Evolutionary conservation across 2,797 vertebrate genomes (phyloP), one percentile per base, ranked within the genome.

Genomic region (Notolepis coatsorum): DNA sequence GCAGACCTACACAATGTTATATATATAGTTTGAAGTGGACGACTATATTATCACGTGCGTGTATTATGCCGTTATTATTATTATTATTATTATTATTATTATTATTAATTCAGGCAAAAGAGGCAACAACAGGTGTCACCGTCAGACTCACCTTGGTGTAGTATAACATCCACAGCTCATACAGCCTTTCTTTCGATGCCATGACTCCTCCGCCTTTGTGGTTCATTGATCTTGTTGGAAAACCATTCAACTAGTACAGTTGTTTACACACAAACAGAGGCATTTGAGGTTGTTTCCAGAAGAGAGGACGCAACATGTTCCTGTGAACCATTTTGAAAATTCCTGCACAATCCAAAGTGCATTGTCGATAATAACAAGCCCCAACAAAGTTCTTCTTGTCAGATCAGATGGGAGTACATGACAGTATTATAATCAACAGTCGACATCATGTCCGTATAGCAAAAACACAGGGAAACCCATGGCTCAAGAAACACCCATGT

Each of bases 101-200:
- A n/a, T n/a, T n/a, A 25, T 13, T 5, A 15, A 12, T 25, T 53
- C 13, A 37, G 38, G 33, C 33, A 24, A 28, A 18, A 5, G 2
- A 23, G 24, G 64, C 71, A 57, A 82, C 89, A 91, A 91, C 93
- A 93, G 91, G 92, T 93, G 92, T 89, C 86, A 66, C 41, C 73
- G 80, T 68, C 87, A 68, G 84, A 68, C 94, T 95, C 89, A 98
- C 96, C 96, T 96, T 96, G 25, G 95, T 93, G 86, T 95, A 95
- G 82, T 95, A 96, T 3, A 95, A 93, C 94, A 96, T 95, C 96
- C 96, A 98, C 71, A 97, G 92, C 92, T 97, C 96, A 52, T 94
- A 94, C 50, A 97, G 93, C 73, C 93, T 82, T 77, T 98, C 96
- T 71, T 94, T 95, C 79, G 95, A 94, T 85, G 95, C 95, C 96